Evolutionary conservation across 2,888 invertebrate species (phyloP).

Genomic region (Hypercompe scribonia): DNA sequence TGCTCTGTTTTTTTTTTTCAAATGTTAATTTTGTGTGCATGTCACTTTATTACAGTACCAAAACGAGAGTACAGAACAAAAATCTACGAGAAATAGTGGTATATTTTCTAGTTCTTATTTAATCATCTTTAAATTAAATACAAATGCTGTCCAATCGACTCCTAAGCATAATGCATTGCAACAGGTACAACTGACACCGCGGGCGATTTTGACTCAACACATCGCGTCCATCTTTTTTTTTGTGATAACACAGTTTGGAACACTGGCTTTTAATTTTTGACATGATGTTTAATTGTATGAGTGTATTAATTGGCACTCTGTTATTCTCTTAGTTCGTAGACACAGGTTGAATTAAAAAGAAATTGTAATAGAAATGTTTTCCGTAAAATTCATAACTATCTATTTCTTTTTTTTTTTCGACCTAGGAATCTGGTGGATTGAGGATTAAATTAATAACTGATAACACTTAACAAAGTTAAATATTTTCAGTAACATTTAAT

Average conservation of each 20-base stretch:
- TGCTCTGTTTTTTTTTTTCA: too few relatives aligned
- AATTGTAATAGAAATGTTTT: not conserved
- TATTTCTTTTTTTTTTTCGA: too few relatives aligned
- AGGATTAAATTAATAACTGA: too few relatives aligned
- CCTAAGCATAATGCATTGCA: not conserved
- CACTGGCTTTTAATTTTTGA: not conserved
- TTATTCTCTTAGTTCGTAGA: not conserved
- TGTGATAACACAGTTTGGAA: not conserved
- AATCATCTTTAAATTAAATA: not conserved
- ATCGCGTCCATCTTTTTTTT: not conserved
- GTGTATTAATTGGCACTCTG: not conserved
- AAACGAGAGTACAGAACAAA: not conserved
- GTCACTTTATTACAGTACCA: not conserved
- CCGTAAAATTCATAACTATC: not conserved
- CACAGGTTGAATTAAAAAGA: not conserved
- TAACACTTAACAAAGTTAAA: too few relatives aligned
- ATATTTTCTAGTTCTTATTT: not conserved
- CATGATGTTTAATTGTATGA: not conserved
- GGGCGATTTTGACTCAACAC: constrained; percentile 9
- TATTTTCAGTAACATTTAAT: too few relatives aligned
- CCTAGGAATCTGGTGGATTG: too few relatives aligned
- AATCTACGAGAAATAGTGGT: too few relatives aligned
- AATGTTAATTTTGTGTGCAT: too few relatives aligned
- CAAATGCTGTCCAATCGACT: not conserved
- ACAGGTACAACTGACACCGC: constrained; percentile 6